Conservation (phyloP, 2,888 invertebrate species). For the Mesoligia furuncula region DNA sequence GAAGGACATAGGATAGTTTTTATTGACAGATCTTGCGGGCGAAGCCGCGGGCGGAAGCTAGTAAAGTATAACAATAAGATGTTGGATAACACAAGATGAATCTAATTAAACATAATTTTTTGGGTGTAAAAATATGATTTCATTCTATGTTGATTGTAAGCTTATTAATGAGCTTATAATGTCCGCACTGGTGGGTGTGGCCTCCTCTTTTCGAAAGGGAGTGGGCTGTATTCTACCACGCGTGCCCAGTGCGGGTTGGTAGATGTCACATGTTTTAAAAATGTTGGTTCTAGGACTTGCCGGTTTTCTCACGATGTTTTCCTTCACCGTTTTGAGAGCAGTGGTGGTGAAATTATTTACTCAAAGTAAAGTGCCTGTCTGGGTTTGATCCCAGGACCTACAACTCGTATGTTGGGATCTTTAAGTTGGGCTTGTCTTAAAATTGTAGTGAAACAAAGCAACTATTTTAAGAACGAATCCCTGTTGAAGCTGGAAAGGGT, state of each 20-base stretch:
- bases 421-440: neutral
- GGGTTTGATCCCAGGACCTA: neutral
- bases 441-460: neutral
- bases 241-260: neutral
- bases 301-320: neutral
- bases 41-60: no score
- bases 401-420: neutral
- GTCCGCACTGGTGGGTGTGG: no score
- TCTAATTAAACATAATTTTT: no score
- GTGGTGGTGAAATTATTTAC: no score
- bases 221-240: neutral
- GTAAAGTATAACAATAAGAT: constrained; percentile 2
- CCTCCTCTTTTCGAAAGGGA: neutral
- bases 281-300: neutral
- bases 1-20: no score
- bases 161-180: no score
- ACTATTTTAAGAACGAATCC: neutral
- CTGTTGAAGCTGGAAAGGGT: constrained; percentile 21
- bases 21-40: no score
- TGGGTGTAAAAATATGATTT: no score
- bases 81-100: no score
- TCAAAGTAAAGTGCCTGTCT: neutral
- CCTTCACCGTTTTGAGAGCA: neutral
- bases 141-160: no score
- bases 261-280: no score